Percentiles rank a stretch among this genome's conserved stretches.
phyloP scores from a whole-genome alignment of 2,797 vertebrate species.

The Balearica regulorum region DNA sequence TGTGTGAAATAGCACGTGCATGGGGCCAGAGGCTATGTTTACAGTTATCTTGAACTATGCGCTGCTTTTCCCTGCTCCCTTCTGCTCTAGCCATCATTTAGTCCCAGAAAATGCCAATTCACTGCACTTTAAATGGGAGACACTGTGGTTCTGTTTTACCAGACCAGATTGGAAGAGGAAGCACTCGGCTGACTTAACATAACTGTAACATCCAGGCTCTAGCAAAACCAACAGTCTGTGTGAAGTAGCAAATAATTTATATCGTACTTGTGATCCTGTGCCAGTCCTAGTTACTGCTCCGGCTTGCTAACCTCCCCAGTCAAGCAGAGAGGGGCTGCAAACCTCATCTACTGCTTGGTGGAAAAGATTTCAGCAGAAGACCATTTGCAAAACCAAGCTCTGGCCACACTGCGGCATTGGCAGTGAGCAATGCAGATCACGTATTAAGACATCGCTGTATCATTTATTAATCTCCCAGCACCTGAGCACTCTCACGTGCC shows the following conservation, averaged over 20 bases:
- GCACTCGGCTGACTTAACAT: background rate
- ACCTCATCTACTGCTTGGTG: background rate
- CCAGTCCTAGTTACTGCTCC: background rate
- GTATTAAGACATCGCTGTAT: background rate
- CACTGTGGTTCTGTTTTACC: background rate
- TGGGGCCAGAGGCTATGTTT: background rate
- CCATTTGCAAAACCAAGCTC: background rate
- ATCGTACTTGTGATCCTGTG: background rate
- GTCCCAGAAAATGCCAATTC: background rate
- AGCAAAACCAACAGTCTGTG: background rate
- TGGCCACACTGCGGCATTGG: background rate
- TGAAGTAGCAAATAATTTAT: background rate
- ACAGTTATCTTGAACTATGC: background rate
- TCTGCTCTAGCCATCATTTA: background rate
- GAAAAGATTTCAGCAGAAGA: background rate
- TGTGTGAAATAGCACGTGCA: background rate
- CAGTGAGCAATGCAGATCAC: background rate
- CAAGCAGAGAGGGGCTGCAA: background rate
- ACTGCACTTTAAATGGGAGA: background rate
- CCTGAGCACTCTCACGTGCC: background rate
- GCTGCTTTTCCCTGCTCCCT: background rate
- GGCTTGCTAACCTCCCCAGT: background rate
- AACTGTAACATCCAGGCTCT: background rate
- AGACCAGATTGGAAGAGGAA: background rate
- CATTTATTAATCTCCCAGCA: background rate